Percentiles rank a stretch among this genome's conserved stretches.
Conservation (phyloP, 2,113 vertebrate genomes). For the Cyanoliseus patagonus region DNA sequence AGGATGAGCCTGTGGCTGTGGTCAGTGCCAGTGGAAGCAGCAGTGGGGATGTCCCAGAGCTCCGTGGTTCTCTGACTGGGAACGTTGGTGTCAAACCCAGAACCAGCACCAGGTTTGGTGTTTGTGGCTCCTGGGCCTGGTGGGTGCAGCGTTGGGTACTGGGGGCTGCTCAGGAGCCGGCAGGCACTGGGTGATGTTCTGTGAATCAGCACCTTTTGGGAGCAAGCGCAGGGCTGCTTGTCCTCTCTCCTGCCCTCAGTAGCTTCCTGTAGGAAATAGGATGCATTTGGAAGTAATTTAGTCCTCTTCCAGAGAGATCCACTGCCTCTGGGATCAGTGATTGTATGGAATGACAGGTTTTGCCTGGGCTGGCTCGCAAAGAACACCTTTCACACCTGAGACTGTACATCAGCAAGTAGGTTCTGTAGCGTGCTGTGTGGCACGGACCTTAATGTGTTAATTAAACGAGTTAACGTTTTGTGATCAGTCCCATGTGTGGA, state of each 20-base stretch:
- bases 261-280: not conserved
- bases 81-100: fast-evolving
- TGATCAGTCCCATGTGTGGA: fast-evolving
- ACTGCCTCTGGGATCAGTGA: fast-evolving
- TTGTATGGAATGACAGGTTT: fast-evolving
- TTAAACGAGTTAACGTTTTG: not conserved
- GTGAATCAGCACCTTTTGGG: fast-evolving
- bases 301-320: not conserved
- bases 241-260: not conserved
- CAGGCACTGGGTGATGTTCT: not conserved
- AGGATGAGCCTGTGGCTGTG: fast-evolving
- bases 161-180: not conserved
- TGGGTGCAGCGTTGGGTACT: not conserved
- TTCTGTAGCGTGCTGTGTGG: fast-evolving
- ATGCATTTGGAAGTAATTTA: not conserved
- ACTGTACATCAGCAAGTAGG: fast-evolving
- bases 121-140: not conserved
- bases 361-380: not conserved
- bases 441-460: not conserved
- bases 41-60: fast-evolving
- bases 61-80: not conserved
- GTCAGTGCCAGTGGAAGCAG: not conserved
- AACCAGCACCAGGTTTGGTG: fast-evolving
- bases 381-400: fast-evolving
- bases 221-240: not conserved